These are phyloP conservation scores for Platichthys flesus DNA, from an alignment of 2,113 vertebrate species.

Conservation along the genomic window DNA sequence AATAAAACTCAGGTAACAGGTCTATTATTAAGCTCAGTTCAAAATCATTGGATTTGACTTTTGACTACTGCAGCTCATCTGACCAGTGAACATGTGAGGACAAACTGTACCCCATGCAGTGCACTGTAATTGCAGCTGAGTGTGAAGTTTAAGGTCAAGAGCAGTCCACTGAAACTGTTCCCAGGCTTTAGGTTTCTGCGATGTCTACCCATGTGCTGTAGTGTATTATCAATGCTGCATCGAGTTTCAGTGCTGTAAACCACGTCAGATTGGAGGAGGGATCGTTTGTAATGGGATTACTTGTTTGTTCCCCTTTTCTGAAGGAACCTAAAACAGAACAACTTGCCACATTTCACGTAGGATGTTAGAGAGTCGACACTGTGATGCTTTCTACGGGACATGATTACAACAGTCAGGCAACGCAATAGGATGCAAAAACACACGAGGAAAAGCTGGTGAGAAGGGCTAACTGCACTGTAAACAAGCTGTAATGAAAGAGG, in stretches of 20 bases:
- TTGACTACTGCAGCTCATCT: too few relatives aligned
- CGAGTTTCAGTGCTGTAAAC: constrained; percentile 1
- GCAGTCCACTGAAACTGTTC: neutral
- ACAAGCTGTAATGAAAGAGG: constrained; percentile 53
- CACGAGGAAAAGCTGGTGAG: neutral
- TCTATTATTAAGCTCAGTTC: too few relatives aligned
- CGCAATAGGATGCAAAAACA: constrained; percentile 59
- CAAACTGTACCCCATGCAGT: too few relatives aligned
- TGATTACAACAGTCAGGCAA: constrained; percentile 41
- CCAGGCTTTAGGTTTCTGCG: neutral
- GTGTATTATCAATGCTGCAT: neutral
- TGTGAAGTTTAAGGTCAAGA: too few relatives aligned
- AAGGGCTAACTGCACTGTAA: constrained; percentile 52
- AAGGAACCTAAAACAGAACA: neutral
- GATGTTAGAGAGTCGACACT: constrained; percentile 20
- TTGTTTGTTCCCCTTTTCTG: neutral
- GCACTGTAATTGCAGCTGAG: too few relatives aligned
- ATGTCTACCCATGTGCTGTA: neutral
- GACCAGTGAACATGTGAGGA: too few relatives aligned
- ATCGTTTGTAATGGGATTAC: neutral
- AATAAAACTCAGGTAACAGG: too few relatives aligned
- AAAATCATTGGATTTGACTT: too few relatives aligned
- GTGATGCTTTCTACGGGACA: constrained; percentile 39
- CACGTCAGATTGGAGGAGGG: constrained; percentile 23
- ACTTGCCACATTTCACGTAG: constrained; percentile 17